A percentile compares a stretch with the other conserved stretches of the same genome.
phyloP scores from a whole-genome alignment of 2,797 vertebrate species.

The Sebastiscus albofasciatus region DNA sequence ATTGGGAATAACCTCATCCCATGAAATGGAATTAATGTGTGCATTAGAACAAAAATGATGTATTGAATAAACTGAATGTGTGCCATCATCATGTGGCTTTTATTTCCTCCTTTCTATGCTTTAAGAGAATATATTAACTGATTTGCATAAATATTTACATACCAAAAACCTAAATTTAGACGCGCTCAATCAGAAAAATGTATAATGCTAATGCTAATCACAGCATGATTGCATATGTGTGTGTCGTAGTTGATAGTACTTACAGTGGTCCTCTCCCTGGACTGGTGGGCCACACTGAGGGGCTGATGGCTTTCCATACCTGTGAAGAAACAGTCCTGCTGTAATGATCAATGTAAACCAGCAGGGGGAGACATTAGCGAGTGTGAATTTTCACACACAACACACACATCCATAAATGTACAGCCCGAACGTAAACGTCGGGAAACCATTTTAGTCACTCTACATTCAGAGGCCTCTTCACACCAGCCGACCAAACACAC shows the following conservation, averaged over 20 bases:
- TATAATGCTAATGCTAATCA: too few species aligned
- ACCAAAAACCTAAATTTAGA: neutral
- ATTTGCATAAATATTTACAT: neutral
- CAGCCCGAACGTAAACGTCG: neutral
- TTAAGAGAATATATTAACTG: neutral
- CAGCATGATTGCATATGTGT: neutral
- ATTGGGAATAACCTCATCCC: neutral
- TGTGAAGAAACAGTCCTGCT: constrained; percentile 34
- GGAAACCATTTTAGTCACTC: constrained; percentile 7
- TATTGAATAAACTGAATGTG: too few species aligned
- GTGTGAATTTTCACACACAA: neutral
- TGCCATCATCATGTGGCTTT: too few species aligned
- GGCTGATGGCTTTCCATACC: constrained; percentile 88
- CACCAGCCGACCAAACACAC: constrained; percentile 3
- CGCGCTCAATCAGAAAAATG: too few species aligned
- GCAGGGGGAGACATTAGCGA: constrained; percentile 42
- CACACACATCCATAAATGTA: neutral
- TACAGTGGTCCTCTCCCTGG: constrained; percentile 91
- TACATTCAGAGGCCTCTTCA: neutral
- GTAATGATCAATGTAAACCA: constrained; percentile 22
- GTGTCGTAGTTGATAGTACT: constrained; percentile 55
- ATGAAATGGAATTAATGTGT: neutral
- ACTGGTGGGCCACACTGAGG: constrained; percentile 89
- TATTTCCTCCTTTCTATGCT: neutral
- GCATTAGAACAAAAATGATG: neutral